phyloP scores from a whole-genome alignment of 2,797 vertebrate species.

The Acrocephalus scirpaceus region DNA sequence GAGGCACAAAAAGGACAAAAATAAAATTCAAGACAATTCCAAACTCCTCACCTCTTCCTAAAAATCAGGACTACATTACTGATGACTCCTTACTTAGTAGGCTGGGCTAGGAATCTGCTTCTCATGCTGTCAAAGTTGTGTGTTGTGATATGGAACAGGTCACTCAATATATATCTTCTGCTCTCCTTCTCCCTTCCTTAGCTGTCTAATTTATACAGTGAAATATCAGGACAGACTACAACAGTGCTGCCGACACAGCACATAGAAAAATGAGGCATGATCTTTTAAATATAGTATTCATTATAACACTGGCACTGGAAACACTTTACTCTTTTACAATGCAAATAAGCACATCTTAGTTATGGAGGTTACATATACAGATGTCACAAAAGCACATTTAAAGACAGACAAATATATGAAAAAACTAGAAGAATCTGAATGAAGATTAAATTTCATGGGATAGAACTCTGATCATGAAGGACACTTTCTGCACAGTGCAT shows the following conservation, averaged over 20 bases:
- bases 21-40: neutral
- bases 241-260: neutral
- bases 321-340: neutral
- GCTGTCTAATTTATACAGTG: constrained; percentile 40
- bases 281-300: constrained; percentile 38
- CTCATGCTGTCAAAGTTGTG: neutral
- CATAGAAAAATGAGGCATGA: neutral
- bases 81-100: neutral
- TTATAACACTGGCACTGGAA: constrained; percentile 6
- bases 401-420: neutral
- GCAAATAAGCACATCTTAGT: constrained; percentile 18
- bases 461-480: neutral
- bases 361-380: neutral
- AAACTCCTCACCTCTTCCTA: neutral
- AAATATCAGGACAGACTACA: constrained; percentile 38
- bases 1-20: neutral
- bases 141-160: neutral
- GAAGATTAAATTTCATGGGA: neutral
- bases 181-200: constrained; percentile 4
- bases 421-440: neutral
- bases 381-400: neutral
- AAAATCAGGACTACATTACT: neutral
- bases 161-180: neutral
- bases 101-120: neutral
- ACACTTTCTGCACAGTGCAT: neutral